Evolutionary conservation across 2,113 vertebrate species (phyloP).

Genomic region (Dipodomys spectabilis): DNA sequence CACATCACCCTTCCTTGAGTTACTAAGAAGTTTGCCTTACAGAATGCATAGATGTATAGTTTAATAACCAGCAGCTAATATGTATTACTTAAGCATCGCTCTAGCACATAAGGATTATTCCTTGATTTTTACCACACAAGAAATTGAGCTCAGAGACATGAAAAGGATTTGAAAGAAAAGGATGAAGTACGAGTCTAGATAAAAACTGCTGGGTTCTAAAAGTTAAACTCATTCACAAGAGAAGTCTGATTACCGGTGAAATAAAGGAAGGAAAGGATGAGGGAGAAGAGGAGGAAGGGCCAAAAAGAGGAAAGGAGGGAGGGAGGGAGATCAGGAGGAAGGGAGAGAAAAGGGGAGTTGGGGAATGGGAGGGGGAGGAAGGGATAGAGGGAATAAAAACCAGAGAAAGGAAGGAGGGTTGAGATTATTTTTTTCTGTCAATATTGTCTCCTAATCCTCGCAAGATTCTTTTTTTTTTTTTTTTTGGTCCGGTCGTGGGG

Average conservation of each 20-base stretch:
- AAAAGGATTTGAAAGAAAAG: neutral
- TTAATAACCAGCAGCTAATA: neutral
- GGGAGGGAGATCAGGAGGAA: neutral
- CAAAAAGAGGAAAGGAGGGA: neutral
- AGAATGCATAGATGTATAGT: neutral
- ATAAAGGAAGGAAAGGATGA: neutral
- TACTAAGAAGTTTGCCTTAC: neutral
- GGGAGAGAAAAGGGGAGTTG: too few relatives aligned
- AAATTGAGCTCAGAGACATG: neutral
- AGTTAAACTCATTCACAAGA: neutral
- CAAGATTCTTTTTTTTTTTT: constrained; percentile 20
- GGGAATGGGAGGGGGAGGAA: neutral
- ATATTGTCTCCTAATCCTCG: neutral
- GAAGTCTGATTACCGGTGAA: neutral
- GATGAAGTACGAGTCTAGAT: neutral
- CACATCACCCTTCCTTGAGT: neutral
- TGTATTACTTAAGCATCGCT: neutral
- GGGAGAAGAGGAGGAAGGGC: neutral
- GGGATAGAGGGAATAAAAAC: neutral
- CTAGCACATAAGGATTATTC: neutral
- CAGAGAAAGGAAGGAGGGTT: neutral
- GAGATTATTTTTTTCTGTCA: neutral
- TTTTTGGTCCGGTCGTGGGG: too few relatives aligned
- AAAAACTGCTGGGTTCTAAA: neutral
- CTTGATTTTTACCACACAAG: neutral